Evolutionary conservation across 2,113 vertebrate genomes (phyloP), one percentile per base, ranked within the genome.

Genomic region (Pseudolaguvia tuberculata): DNA sequence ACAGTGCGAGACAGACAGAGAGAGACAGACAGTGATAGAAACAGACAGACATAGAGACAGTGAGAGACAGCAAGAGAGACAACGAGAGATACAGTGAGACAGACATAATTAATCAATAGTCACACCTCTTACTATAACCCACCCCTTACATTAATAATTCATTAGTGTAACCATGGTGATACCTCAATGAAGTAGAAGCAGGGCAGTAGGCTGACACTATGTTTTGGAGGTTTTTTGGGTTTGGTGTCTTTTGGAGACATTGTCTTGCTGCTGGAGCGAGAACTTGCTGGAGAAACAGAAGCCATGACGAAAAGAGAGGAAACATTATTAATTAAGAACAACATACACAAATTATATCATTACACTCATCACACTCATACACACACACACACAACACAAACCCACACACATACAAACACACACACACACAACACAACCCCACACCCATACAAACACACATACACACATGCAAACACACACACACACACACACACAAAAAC

Each of bases 111-210:
- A 53, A n/a, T 53, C 20, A 10, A 53, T 21, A 21, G 20, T 20
- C 20, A n/a, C 51, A 53, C 51, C 51, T 21, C 20, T 53, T 21
- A n/a, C 17, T 21, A 53, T 21, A 53, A 53, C 52, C 5, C 52
- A 5, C 17, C 48, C 14, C 48, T 15, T 5, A 42, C 39, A 42
- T 4, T 42, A 42, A 42, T 35, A 35, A 35, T 6, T 35, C 6
- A 6, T 35, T 35, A 81, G 31, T 42, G 39, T 42, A 1, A 42
- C 1, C 9, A 42, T 51, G 6, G 25, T n/a, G 17, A 21, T 52
- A 90, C 82, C 92, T 93, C 92, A 68, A 93, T 92, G 72, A 94
- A 94, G 75, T 94, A 93, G 86, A 94, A 93, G 75, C 92, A 94
- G 1, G 92, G 92, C 57, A 94, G 86, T 6, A 93, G 87, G 0